Evolutionary conservation across 2,888 invertebrate genomes (phyloP).

Genomic region (Automeris io): DNA sequence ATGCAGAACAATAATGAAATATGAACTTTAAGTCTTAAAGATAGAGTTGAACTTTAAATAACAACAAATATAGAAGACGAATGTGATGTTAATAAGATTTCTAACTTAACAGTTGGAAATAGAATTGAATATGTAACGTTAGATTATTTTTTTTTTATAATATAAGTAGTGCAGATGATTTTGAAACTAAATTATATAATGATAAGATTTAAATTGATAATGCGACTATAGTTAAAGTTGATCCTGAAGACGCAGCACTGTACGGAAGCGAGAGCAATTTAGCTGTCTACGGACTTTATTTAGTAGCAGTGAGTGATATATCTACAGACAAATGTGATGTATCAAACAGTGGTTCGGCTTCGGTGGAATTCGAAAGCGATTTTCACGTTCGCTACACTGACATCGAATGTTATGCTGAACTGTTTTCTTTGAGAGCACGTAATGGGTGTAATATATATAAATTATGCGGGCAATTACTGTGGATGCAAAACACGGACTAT

Average conservation of each 20-base stretch:
- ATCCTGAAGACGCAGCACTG: slow-evolving; percentile 34
- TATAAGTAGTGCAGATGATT: slow-evolving; percentile 15
- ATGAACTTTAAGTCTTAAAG: slow-evolving; percentile 15
- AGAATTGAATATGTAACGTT: slow-evolving; percentile 39
- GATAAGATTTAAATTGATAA: slow-evolving; percentile 24
- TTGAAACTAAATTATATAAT: slow-evolving; percentile 19
- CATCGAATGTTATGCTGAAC: slow-evolving; percentile 11
- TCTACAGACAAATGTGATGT: slow-evolving; percentile 53
- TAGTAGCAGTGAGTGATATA: slow-evolving; percentile 57
- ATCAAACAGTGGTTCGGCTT: slow-evolving; percentile 32
- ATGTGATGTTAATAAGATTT: slow-evolving; percentile 31
- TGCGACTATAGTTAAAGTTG: slow-evolving; percentile 14
- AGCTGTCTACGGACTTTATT: slow-evolving; percentile 53
- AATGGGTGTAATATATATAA: slow-evolving; percentile 4
- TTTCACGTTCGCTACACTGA: slow-evolving; percentile 23
- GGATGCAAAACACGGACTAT: slow-evolving; percentile 1
- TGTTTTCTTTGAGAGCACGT: slow-evolving; percentile 13
- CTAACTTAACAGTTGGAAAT: slow-evolving; percentile 40
- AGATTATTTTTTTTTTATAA: slow-evolving; percentile 25
- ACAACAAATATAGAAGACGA: background rate
- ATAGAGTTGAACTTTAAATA: slow-evolving; percentile 20
- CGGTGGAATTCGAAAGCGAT: slow-evolving; percentile 28
- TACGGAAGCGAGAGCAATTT: slow-evolving; percentile 57
- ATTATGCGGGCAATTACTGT: slow-evolving; percentile 8
- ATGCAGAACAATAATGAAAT: slow-evolving; percentile 17